Evolutionary conservation across 2,113 vertebrate genomes (phyloP).

Genomic region (Prunella fulvescens): DNA sequence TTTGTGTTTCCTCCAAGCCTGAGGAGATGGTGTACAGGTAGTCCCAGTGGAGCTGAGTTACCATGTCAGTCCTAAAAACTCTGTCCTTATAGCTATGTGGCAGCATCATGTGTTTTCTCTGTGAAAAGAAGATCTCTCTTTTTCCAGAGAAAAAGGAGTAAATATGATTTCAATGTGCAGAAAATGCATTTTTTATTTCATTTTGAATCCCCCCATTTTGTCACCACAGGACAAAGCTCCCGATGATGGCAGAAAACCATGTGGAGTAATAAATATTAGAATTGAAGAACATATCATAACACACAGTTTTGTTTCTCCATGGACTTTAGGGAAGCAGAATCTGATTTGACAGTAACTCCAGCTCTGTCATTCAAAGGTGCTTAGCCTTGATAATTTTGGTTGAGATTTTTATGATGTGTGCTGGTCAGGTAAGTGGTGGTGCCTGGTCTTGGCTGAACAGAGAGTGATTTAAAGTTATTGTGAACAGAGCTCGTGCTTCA

Average conservation of each 20-base stretch:
- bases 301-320: neutral
- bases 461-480: slow-evolving; percentile 20
- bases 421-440: neutral
- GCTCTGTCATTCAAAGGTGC: neutral
- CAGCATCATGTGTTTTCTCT: neutral
- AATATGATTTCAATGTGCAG: neutral
- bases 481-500: neutral
- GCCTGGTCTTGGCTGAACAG: neutral
- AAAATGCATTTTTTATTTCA: neutral
- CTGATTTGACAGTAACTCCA: neutral
- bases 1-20: neutral
- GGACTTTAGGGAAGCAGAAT: neutral
- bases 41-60: neutral
- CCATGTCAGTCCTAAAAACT: neutral
- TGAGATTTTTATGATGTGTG: neutral
- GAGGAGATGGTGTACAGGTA: neutral
- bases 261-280: neutral
- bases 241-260: neutral
- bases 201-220: neutral
- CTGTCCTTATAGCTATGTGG: neutral
- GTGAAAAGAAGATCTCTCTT: neutral
- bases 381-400: neutral
- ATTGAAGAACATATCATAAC: neutral
- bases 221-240: neutral
- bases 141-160: neutral